Evolutionary conservation across 2,113 vertebrate species (phyloP).

Genomic region (Pterocles orientalis): DNA sequence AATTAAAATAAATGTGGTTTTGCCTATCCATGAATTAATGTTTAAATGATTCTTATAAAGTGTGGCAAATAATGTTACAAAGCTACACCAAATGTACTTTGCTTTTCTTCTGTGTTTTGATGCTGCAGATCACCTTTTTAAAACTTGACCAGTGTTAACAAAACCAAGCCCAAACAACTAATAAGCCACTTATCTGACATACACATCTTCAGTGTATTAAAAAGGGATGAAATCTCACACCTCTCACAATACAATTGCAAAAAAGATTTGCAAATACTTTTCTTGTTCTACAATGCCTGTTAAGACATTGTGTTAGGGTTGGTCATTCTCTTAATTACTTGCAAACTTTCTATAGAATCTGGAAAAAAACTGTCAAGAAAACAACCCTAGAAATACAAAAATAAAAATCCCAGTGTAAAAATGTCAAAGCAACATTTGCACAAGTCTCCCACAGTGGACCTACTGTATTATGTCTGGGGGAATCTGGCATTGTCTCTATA

Average conservation of each 20-base stretch:
- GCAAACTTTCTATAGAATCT: not conserved
- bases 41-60: not conserved
- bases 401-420: slow-evolving; percentile 6
- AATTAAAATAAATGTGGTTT: not conserved
- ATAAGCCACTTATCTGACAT: not conserved
- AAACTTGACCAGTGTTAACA: not conserved
- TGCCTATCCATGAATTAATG: not conserved
- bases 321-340: not conserved
- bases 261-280: not conserved
- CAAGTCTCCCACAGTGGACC: slow-evolving; percentile 48
- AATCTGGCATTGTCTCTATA: slow-evolving; percentile 66
- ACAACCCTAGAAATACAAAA: slow-evolving; percentile 13
- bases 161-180: not conserved
- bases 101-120: not conserved
- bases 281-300: not conserved
- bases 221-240: not conserved
- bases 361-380: not conserved
- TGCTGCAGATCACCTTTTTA: not conserved
- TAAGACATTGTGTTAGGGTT: not conserved
- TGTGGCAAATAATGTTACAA: not conserved
- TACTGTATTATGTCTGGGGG: slow-evolving; percentile 59
- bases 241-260: not conserved
- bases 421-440: slow-evolving; percentile 10
- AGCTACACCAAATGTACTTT: not conserved
- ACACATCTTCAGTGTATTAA: not conserved